Base-by-base conservation (phyloP, 2,888 invertebrate species). In the Agonopterix alstromeriana region DNA sequence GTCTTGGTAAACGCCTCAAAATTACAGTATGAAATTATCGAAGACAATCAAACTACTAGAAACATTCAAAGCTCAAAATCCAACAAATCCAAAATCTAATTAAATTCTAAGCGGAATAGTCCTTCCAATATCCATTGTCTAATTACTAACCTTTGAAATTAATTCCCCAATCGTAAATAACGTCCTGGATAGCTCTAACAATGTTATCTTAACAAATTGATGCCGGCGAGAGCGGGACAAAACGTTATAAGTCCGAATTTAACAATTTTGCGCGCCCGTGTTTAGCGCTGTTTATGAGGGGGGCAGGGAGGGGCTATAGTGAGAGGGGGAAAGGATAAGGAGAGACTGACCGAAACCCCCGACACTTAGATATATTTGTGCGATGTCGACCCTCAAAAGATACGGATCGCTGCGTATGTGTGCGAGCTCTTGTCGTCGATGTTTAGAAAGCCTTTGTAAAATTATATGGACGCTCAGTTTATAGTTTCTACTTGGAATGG, bases 161-260 rank as follows among this genome's bases (percentile, higher is more conserved):
- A 77, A 77, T 74, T 71, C 67, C 67, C 67, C 66, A 67, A 73
- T 72, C 70, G 73, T 78, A 81, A 79, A 81, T 79, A 77, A 75
- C 69, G 61, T 60, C 60, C 58, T 50, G 52, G 47, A 52, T 40
- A 55, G 53, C 59, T 61, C 54, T 54, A 63, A 75, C 77, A 78
- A 75, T 77, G 79, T 84, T 85, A 84, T 84, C 84, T 80, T 83
- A 78, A 70, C 77, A 82, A 85, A 84, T 84, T 82, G 85, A 78
- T 74, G 71, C 65, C 67, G 59, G 59, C 61, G 66, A 60, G 78
- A 75, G 67, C 44, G 77, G 69, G 76, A 79, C 73, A 71, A 70
- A 77, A 70, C 58, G 55, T 57, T 59, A 60, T 63, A 71, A 63
- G 66, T 64, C 67, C 70, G 63, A 84, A 84, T 82, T 84, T 83